Conservation (phyloP, 2,797 vertebrate genomes). For the Sorex maritimensis region DNA sequence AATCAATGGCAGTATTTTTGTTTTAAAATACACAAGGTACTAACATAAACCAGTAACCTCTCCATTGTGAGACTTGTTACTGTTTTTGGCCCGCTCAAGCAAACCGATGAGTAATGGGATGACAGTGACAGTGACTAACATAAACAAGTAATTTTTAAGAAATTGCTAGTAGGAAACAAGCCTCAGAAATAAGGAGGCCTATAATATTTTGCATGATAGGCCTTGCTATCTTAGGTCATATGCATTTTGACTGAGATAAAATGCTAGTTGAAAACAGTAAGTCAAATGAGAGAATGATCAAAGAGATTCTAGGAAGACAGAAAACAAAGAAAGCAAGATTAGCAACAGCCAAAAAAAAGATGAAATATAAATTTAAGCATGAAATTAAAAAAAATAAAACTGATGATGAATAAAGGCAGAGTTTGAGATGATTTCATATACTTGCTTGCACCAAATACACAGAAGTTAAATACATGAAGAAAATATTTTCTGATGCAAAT, state of each 20-base stretch:
- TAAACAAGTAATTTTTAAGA: neutral
- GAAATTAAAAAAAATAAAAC: constrained; percentile 44
- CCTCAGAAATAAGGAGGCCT: neutral
- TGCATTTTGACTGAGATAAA: constrained; percentile 19
- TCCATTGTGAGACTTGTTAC: no score
- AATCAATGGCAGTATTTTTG: neutral
- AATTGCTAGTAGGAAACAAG: neutral
- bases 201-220: neutral
- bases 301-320: constrained; percentile 43
- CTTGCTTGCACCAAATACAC: neutral
- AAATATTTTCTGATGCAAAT: neutral
- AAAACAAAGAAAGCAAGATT: constrained; percentile 19
- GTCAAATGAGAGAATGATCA: neutral
- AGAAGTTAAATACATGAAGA: constrained; percentile 40
- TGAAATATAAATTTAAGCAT: constrained; percentile 31
- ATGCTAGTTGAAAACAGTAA: constrained; percentile 30
- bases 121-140: neutral
- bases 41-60: neutral
- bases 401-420: neutral
- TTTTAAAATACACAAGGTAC: constrained; percentile 31
- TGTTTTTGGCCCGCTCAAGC: no score
- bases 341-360: constrained; percentile 34
- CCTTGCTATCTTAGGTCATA: constrained; percentile 5
- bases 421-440: constrained; percentile 54
- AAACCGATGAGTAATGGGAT: no score